Evolutionary conservation across 2,888 invertebrate species (phyloP).

Genomic region (Lordiphosa andalusiaca): DNA sequence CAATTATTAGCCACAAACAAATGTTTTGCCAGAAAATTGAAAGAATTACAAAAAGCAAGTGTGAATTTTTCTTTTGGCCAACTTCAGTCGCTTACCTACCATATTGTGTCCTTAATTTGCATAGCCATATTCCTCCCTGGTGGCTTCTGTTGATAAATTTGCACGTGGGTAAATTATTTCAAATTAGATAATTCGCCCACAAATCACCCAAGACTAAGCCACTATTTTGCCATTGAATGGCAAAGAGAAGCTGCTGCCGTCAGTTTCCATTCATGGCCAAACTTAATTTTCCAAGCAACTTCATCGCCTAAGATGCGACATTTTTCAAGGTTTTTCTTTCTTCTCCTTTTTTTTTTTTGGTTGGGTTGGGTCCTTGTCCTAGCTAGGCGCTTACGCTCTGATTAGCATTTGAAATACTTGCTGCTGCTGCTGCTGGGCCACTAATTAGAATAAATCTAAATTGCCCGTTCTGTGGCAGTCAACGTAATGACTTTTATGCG

Average conservation of each 20-base stretch:
- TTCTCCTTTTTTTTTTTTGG: neutral
- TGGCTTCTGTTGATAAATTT: too few species aligned
- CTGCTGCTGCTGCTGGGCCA: constrained; percentile 20
- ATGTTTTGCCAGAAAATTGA: too few species aligned
- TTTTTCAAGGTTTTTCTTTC: constrained; percentile 51
- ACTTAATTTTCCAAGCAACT: constrained; percentile 66
- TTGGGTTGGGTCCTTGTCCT: neutral
- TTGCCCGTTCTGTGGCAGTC: constrained; percentile 71
- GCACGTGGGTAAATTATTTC: too few species aligned
- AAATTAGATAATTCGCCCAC: too few species aligned
- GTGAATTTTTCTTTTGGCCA: too few species aligned
- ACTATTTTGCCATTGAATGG: neutral
- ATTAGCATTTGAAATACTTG: constrained; percentile 62
- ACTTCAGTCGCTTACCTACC: too few species aligned
- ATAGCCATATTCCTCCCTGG: too few species aligned
- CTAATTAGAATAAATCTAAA: constrained; percentile 73
- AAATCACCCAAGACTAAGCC: too few species aligned
- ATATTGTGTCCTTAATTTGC: neutral
- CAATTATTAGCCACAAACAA: too few species aligned
- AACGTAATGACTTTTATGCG: constrained; percentile 70
- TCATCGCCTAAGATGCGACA: constrained; percentile 62
- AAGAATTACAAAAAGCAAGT: too few species aligned
- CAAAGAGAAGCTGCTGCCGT: constrained; percentile 22
- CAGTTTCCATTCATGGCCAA: constrained; percentile 27
- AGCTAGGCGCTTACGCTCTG: constrained; percentile 36